Evolutionary conservation across 2,113 vertebrate genomes (phyloP).

Genomic region (Maccullochella peelii): DNA sequence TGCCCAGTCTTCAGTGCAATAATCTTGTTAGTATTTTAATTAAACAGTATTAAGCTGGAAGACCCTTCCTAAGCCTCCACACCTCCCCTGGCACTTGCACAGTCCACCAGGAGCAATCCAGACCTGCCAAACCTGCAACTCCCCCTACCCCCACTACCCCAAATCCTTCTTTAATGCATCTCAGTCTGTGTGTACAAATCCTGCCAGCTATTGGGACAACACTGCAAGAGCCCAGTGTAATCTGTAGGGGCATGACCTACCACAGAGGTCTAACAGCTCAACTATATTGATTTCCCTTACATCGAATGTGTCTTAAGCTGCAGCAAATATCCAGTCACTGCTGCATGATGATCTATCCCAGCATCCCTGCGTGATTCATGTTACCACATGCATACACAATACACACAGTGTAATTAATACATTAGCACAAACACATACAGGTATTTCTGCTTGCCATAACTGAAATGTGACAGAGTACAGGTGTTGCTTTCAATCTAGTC

Average conservation of each 20-base stretch:
- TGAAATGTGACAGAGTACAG: slow-evolving; percentile 9
- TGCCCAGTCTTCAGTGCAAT: slow-evolving; percentile 40
- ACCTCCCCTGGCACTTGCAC: slow-evolving; percentile 21
- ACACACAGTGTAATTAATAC: not conserved
- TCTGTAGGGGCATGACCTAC: slow-evolving; percentile 45
- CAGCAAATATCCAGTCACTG: not conserved
- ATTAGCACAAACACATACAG: not conserved
- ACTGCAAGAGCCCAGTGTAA: slow-evolving; percentile 28
- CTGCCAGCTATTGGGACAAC: slow-evolving; percentile 42
- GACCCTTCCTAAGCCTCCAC: slow-evolving; percentile 14
- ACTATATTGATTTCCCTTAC: slow-evolving; percentile 55
- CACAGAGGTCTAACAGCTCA: slow-evolving; percentile 32
- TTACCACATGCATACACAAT: not conserved
- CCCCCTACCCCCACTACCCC: not conserved
- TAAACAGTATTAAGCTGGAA: slow-evolving; percentile 49
- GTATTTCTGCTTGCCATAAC: not conserved
- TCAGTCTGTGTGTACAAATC: slow-evolving; percentile 55
- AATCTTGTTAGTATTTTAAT: slow-evolving; percentile 72
- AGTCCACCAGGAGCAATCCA: slow-evolving; percentile 16
- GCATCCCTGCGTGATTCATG: not conserved
- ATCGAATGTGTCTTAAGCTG: slow-evolving; percentile 8
- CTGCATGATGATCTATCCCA: not conserved
- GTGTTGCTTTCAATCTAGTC: slow-evolving; percentile 42
- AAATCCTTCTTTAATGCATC: slow-evolving; percentile 10
- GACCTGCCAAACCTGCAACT: not conserved